These are phyloP conservation scores for Drosophila pallidifrons DNA, from an alignment of 1,140 invertebrate species.

Conservation along the genomic window DNA sequence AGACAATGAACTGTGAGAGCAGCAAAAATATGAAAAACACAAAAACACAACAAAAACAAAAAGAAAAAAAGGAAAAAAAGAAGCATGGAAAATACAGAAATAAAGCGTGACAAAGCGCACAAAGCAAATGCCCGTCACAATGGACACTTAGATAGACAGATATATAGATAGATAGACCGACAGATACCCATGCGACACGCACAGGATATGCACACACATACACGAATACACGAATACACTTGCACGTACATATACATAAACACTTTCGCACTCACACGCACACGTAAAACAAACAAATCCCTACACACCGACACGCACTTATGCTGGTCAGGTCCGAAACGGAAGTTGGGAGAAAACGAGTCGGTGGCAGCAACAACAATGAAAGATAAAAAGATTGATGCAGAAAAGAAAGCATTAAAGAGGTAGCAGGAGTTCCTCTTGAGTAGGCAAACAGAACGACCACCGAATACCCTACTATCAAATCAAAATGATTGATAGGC, in stretches of 20 bases:
- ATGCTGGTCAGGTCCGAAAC: conserved; percentile 49
- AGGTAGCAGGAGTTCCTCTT: conserved; percentile 7
- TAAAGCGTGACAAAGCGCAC: conserved; percentile 80
- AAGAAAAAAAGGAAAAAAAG: neutral
- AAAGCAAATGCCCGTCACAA: conserved; percentile 76
- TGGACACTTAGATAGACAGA: conserved; percentile 72
- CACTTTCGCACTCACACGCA: conserved; percentile 39
- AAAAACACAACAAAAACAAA: conserved; percentile 13
- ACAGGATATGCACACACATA: conserved; percentile 47
- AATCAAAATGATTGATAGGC: conserved; percentile 38
- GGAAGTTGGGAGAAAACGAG: conserved; percentile 45
- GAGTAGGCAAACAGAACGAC: conserved; percentile 14
- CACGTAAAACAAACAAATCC: conserved; percentile 74
- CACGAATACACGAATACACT: conserved; percentile 23
- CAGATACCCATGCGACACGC: conserved; percentile 59
- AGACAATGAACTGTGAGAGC: conserved; percentile 69
- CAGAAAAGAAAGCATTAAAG: conserved; percentile 47
- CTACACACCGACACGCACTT: conserved; percentile 54
- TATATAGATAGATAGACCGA: conserved; percentile 59
- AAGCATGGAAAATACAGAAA: conserved; percentile 56
- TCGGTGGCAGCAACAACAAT: conserved; percentile 29
- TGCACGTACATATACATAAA: conserved; percentile 13
- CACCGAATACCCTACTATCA: conserved; percentile 28
- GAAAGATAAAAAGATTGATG: conserved; percentile 54
- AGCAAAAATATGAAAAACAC: conserved; percentile 46